Evolutionary conservation across 2,797 vertebrate species (phyloP), one percentile per base, ranked within the genome.

Genomic region (Anabas testudineus): DNA sequence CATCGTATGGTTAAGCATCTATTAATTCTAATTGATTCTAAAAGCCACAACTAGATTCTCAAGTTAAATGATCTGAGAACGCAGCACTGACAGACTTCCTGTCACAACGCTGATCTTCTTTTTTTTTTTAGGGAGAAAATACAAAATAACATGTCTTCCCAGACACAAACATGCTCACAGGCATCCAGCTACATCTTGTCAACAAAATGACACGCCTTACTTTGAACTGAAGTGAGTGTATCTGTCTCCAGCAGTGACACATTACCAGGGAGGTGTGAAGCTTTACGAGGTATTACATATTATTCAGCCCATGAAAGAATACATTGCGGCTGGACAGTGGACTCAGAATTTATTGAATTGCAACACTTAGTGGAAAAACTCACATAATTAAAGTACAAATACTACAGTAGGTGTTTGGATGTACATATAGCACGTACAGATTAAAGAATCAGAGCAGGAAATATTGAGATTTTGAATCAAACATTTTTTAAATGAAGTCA

Each of bases 121-220:
- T n/a, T 42, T 39, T 39, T 42, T 41, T 76, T 77, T 42, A 26
- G n/a, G 64, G 47, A 54, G 52, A 79, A 56, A 78, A 82, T 64
- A 68, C 39, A 9, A 49, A 83, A 78, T 72, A 57, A 52, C 74
- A 76, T 65, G 67, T 80, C 56, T 80, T 77, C 41, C 30, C 60
- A 53, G 34, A 63, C 62, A 75, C 53, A 49, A 39, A 65, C 67
- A 64, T 63, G 59, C 65, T 78, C 49, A 76, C 78, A 47, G 24
- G n/a, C 60, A 71, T 53, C 45, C 55, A 55, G 80, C 74, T 66
- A 71, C 70, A 58, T 74, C 80, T 74, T 88, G 80, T 88, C 88
- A 90, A 88, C 82, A 85, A 76, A 73, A 84, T 87, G 80, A 77
- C 81, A 84, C 69, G 66, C 67, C 45, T 67, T 74, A 48, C 81